phyloP scores from a whole-genome alignment of 1,140 invertebrate genomes.

The Gonioctena quinquepunctata region DNA sequence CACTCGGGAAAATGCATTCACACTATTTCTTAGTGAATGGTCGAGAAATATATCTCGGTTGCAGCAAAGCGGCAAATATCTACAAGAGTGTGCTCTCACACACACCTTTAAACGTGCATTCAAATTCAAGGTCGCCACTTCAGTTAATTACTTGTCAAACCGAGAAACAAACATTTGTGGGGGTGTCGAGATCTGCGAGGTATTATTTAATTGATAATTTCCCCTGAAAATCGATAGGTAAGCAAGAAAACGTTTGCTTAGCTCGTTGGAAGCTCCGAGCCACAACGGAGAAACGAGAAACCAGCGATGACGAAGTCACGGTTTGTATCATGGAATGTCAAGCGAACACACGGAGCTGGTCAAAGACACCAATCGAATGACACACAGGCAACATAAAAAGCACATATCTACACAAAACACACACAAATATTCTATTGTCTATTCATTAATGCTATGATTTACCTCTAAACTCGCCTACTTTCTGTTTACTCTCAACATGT shows the following conservation, averaged over 20 bases:
- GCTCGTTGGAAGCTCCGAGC: neutral
- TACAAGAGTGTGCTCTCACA: neutral
- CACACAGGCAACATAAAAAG: neutral
- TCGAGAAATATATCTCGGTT: neutral
- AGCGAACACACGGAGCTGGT: neutral
- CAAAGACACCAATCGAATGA: neutral
- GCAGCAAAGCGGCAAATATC: neutral
- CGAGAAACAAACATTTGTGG: neutral
- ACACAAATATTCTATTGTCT: neutral
- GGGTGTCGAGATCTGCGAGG: neutral
- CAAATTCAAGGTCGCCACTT: constrained; percentile 2
- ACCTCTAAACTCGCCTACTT: constrained; percentile 7
- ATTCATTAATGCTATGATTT: neutral
- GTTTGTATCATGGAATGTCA: neutral
- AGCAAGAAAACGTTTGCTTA: neutral
- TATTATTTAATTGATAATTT: neutral
- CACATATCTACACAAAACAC: neutral
- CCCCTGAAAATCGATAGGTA: constrained; percentile 4
- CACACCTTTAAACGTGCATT: neutral
- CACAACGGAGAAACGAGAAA: neutral
- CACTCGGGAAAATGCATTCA: neutral
- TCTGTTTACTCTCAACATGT: constrained; percentile 4
- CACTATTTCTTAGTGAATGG: neutral
- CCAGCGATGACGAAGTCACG: neutral
- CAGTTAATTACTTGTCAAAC: neutral